Conservation (phyloP, 2,888 invertebrate genomes). For the Alentia gelatinosa region DNA sequence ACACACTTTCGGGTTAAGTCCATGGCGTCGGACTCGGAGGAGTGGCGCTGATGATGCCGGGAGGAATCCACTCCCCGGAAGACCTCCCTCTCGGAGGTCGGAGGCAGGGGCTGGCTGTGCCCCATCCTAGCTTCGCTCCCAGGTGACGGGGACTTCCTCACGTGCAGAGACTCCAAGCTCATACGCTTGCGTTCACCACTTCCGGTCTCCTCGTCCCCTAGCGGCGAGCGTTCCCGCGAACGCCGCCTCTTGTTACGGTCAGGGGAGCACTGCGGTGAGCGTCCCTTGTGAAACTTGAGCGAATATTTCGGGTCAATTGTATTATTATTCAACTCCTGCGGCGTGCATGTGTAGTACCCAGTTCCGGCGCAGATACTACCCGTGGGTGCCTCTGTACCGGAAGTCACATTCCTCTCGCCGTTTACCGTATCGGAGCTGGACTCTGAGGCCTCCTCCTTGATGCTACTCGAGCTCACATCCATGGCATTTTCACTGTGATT, state of each 20-base stretch:
- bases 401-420: background rate
- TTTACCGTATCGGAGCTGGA: background rate
- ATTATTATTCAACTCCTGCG: constrained; percentile 35
- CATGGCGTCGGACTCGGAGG: background rate
- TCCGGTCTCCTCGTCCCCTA: background rate
- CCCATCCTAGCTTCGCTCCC: background rate
- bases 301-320: background rate
- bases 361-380: constrained; percentile 55
- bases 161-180: background rate
- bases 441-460: constrained; percentile 32
- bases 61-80: too few relatives aligned
- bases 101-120: too few relatives aligned
- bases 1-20: constrained; percentile 51
- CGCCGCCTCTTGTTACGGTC: background rate
- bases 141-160: background rate
- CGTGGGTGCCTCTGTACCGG: background rate
- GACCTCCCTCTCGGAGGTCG: background rate
- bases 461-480: background rate
- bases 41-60: background rate
- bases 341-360: constrained; percentile 58
- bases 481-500: background rate
- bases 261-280: background rate
- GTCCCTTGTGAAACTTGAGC: background rate
- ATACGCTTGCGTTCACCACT: background rate
- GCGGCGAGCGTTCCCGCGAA: background rate